phyloP scores from a whole-genome alignment of 1,140 invertebrate genomes.

The Rhagoletis pomonella region DNA sequence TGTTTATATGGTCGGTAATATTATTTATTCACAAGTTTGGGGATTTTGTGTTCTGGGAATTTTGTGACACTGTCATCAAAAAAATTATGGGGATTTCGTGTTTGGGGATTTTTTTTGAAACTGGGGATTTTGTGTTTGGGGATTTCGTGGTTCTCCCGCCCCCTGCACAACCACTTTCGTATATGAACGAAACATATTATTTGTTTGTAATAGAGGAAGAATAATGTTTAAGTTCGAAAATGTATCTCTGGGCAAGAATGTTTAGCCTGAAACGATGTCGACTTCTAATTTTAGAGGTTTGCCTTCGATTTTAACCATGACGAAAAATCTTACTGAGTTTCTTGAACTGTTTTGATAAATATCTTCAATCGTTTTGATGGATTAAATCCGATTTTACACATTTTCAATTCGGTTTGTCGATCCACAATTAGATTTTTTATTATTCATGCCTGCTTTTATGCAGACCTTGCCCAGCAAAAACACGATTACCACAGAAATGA shows the following conservation, averaged over 20 bases:
- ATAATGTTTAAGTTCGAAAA: neutral
- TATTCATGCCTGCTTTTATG: neutral
- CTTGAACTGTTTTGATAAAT: neutral
- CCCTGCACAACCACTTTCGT: constrained; percentile 1
- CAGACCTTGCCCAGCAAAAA: neutral
- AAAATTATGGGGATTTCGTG: too few relatives aligned
- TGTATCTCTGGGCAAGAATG: neutral
- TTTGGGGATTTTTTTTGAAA: too few relatives aligned
- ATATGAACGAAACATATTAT: neutral
- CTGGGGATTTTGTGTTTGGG: too few relatives aligned
- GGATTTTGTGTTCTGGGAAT: too few relatives aligned
- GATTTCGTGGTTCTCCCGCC: neutral
- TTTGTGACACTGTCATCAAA: too few relatives aligned
- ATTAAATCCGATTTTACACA: neutral
- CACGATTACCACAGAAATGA: too few relatives aligned
- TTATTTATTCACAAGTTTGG: too few relatives aligned
- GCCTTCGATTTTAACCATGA: neutral
- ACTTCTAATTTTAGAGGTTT: constrained; percentile 32
- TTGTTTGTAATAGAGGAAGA: neutral
- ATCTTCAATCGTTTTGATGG: neutral
- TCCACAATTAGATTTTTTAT: neutral
- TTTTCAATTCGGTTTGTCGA: neutral
- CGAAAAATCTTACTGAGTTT: neutral
- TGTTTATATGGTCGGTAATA: too few relatives aligned
- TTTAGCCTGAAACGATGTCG: neutral